Evolutionary conservation across 1,140 invertebrate genomes (phyloP).

Genomic region (Atopsyche davidsoni): DNA sequence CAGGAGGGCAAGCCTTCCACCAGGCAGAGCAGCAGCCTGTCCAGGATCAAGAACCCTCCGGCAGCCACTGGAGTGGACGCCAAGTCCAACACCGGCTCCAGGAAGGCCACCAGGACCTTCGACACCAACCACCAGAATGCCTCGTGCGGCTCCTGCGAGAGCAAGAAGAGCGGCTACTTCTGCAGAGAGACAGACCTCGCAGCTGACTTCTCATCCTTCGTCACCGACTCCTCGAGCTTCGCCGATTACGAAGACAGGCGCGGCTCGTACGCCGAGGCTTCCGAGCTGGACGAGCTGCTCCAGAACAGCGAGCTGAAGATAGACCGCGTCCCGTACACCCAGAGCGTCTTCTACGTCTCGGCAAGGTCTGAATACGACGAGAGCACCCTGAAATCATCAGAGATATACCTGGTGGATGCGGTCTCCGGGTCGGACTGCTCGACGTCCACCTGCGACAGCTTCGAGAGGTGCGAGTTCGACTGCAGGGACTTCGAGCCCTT

Average conservation of each 20-base stretch:
- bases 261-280: slow-evolving; percentile 28
- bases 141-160: slow-evolving; percentile 28
- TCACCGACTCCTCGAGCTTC: slow-evolving; percentile 48
- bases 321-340: slow-evolving; percentile 42
- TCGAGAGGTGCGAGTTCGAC: slow-evolving; percentile 47
- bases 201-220: slow-evolving; percentile 46
- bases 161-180: slow-evolving; percentile 37
- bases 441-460: slow-evolving; percentile 46
- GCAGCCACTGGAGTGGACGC: not conserved
- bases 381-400: slow-evolving; percentile 34
- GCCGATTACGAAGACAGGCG: slow-evolving; percentile 46
- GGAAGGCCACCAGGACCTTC: slow-evolving; percentile 31
- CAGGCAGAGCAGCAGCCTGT: slow-evolving; percentile 39
- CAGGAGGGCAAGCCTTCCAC: slow-evolving; percentile 31
- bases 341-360: slow-evolving; percentile 43
- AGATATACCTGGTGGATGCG: slow-evolving; percentile 41
- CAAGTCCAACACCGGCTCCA: slow-evolving; percentile 7
- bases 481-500: slow-evolving; percentile 52
- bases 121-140: slow-evolving; percentile 30
- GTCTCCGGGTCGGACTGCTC: slow-evolving; percentile 42
- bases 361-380: slow-evolving; percentile 36
- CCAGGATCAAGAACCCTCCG: slow-evolving; percentile 13
- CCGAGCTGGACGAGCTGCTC: slow-evolving; percentile 28
- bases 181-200: slow-evolving; percentile 39
- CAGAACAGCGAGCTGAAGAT: slow-evolving; percentile 36